Evolutionary conservation across 2,797 vertebrate species (phyloP), one percentile per base, ranked within the genome.

Genomic region (Pangasius larnaudii): DNA sequence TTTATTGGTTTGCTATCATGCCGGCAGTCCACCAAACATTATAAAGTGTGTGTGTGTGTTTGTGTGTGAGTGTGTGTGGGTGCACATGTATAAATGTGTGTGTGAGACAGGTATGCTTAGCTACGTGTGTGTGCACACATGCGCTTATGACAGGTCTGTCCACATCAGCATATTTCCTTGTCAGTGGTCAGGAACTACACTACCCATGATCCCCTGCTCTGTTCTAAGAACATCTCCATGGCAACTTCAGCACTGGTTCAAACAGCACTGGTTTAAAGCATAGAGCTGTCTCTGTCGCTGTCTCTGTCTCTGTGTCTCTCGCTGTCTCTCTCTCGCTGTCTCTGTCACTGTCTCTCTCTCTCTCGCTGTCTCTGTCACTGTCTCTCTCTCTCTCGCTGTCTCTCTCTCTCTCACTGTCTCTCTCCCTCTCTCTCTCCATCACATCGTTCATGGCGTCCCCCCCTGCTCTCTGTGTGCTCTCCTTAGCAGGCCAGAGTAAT

Each of bases 401-500:
- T 39, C 18, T 85, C 11, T 36, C 14, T n/a, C 8, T 74, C 9
- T 6, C 5, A 18, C 30, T 49, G 27, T 85, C 11, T 36, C 14
- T n/a, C 8, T 74, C 9, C 42, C 42, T n/a, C 10, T 0, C 71
- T 24, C 4, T 1, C 24, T 19, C n/a, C 3, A 0, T 77, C 72
- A 46, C 36, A 39, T 5, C 3, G 10, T 51, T 75, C 42, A 11
- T 0, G 33, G 42, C 22, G 3, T 42, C 33, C 1, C 19, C 63
- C 63, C 5, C 42, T 30, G 3, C 42, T 42, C 33, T 18, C 22
- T 0, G 53, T 19, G 65, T 61, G 5, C 75, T 46, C 51, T 56
- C 59, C 39, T 30, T n/a, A 39, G 56, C 42, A 84, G 88, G 13
- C 56, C 53, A 65, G 39, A 84, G 77, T 89, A 91, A 86, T 87